Percentiles rank a stretch among this genome's conserved stretches.
These are phyloP conservation scores for Leguminivora glycinivorella DNA, from an alignment of 1,140 invertebrate genomes.

Conservation along the genomic window DNA sequence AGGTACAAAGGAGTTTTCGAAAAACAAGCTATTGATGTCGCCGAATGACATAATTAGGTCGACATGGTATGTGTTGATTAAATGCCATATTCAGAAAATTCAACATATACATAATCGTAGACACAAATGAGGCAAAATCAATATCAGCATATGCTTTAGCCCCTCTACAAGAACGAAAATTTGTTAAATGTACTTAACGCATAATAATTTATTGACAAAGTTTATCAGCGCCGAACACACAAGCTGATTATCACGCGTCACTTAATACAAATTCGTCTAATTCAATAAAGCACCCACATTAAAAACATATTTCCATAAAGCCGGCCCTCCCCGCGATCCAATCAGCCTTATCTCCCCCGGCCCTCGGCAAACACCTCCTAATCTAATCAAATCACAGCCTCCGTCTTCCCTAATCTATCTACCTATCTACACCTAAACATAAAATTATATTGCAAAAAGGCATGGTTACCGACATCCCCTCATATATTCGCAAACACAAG, in stretches of 20 bases:
- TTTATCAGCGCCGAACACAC: constrained; percentile 49
- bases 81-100: background rate
- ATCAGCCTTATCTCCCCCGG: constrained; percentile 73
- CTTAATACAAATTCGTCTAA: constrained; percentile 63
- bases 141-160: background rate
- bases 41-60: constrained; percentile 20
- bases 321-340: constrained; percentile 61
- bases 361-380: constrained; percentile 74
- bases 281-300: constrained; percentile 76
- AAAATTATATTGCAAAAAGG: constrained; percentile 78
- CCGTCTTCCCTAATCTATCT: constrained; percentile 75
- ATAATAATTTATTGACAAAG: constrained; percentile 23
- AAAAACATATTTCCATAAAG: constrained; percentile 77
- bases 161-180: constrained; percentile 35
- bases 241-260: constrained; percentile 62
- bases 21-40: constrained; percentile 3
- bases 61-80: background rate
- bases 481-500: constrained; percentile 76
- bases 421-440: constrained; percentile 75
- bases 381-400: constrained; percentile 78
- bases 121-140: background rate
- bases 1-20: constrained; percentile 17
- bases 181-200: constrained; percentile 30
- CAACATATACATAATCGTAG: background rate
- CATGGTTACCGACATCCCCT: constrained; percentile 72